Evolutionary conservation across 2,797 vertebrate genomes (phyloP), one percentile per base, ranked within the genome.

Genomic region (Danio kyathit): DNA sequence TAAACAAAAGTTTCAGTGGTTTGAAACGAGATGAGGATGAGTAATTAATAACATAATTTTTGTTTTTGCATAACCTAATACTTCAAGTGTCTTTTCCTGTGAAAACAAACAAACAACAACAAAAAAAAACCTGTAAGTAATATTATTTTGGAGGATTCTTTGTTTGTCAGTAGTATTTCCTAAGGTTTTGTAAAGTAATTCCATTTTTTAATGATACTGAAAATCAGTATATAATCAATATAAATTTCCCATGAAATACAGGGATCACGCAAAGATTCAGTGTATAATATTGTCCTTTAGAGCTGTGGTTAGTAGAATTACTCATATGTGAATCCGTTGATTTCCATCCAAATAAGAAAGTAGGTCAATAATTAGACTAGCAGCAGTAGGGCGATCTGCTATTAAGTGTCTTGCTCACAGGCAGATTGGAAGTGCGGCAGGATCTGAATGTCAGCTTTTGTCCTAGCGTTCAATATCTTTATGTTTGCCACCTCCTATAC

Each of bases 351-450:
- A 59, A 67, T 16, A 77, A 51, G 5, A 60, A 79, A 70, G 16
- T 51, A 61, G 76, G 63, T 70, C 43, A 70, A 60, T 40, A 66
- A 46, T 57, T 57, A 78, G 54, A 59, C 12, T 6, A 49, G 54
- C 64, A 49, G n/a, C 19, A 49, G 19, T 49, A 5, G 43, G 21
- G 29, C 0, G 38, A 51, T 59, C 4, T 70, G 11, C 10, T 13
- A 48, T 78, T 67, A 60, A 69, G 13, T 61, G 9, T 52, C 67
- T 52, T 49, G 17, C 77, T 61, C 63, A 54, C 9, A 71, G 48
- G 44, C 38, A 63, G 6, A 63, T 44, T 57, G 21, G 54, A 40
- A 17, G 38, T 48, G 52, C n/a, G 41, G 16, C 12, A 51, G 60
- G 56, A 61, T 79, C 17, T 70, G 49, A 6, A 77, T 40, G 19